A percentile compares a stretch with the other conserved stretches of the same genome.
phyloP scores from a whole-genome alignment of 1,140 invertebrate genomes.

The Drosophila jambulina region DNA sequence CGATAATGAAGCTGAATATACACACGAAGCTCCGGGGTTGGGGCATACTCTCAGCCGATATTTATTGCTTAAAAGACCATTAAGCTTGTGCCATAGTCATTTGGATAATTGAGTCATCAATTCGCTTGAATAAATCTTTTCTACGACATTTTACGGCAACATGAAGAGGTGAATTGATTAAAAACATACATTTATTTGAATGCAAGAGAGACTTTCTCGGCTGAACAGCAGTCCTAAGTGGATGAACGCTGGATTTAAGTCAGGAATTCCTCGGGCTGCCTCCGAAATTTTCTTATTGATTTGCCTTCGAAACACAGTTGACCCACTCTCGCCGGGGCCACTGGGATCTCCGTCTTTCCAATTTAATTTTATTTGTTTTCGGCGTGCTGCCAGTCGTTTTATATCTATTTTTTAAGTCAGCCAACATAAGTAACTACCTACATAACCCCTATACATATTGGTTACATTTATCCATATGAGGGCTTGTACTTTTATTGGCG shows the following conservation, averaged over 20 bases:
- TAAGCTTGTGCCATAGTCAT: slow-evolving; percentile 35
- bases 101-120: slow-evolving; percentile 50
- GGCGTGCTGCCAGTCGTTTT: slow-evolving; percentile 11
- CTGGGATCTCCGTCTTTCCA: slow-evolving; percentile 21
- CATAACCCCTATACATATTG: slow-evolving; percentile 3
- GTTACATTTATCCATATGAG: slow-evolving; percentile 12
- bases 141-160: slow-evolving; percentile 2
- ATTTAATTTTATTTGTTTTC: slow-evolving; percentile 69
- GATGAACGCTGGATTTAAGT: not conserved
- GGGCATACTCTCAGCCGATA: not conserved
- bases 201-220: not conserved
- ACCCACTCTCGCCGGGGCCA: slow-evolving; percentile 2
- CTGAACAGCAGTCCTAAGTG: not conserved
- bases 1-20: slow-evolving; percentile 53
- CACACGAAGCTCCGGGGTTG: slow-evolving; percentile 2
- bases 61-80: slow-evolving; percentile 30
- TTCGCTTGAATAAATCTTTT: slow-evolving; percentile 20
- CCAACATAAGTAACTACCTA: slow-evolving; percentile 7
- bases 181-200: slow-evolving; percentile 22
- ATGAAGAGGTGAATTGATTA: slow-evolving; percentile 22
- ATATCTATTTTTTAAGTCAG: slow-evolving; percentile 15
- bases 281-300: slow-evolving; percentile 12
- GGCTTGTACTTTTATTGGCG: slow-evolving; percentile 31
- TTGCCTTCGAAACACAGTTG: slow-evolving; percentile 19
- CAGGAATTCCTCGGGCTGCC: not conserved